Base-by-base conservation (phyloP, 2,888 invertebrate genomes). In the Poecilus cupreus region DNA sequence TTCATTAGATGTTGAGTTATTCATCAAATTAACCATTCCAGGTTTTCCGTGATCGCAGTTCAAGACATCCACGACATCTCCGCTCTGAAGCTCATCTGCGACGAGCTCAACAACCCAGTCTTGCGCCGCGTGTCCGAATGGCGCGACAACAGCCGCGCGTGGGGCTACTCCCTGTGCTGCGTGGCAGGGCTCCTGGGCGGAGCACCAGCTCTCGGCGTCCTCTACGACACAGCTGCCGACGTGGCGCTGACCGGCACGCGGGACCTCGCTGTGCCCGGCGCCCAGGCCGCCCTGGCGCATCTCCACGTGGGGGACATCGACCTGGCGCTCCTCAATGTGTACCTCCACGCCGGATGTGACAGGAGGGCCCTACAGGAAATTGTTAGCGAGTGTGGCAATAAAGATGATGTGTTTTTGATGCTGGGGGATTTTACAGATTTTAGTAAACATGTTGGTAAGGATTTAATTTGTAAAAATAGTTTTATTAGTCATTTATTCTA, bases 11-110 rank as follows among this genome's bases (percentile, higher is more conserved):
- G n/a, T n/a, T n/a, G n/a, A n/a, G n/a, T n/a, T n/a, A n/a, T n/a
- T n/a, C n/a, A n/a, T n/a, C n/a, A n/a, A n/a, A 32, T 6, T 32
- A 32, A 32, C 32, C n/a, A 6, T 88, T 89, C 72, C 88, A 95
- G 95, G 85, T 91, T 95, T 88, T 94, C 94, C 82, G 87, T 96
- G 86, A 88, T 96, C 85, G 94, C 94, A 82, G 90, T 96, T 22
- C 96, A 96, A 89, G 96, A 95, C 87, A 90, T 96, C 57, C 88
- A 91, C 70, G 93, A 94, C 85, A 91, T 91, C 83, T 91, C 91
- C 16, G 94, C 95, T 13, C 88, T 96, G 82, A 92, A 93, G 88
- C 91, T 93, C 87, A 92, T 95, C 80, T 94, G 93, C 85, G 91
- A 92, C 81, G 94, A 94, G 88, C 88, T 95, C 75, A 95, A 94